Conservation (phyloP, 2,113 vertebrate species). For the Chionis minor region DNA sequence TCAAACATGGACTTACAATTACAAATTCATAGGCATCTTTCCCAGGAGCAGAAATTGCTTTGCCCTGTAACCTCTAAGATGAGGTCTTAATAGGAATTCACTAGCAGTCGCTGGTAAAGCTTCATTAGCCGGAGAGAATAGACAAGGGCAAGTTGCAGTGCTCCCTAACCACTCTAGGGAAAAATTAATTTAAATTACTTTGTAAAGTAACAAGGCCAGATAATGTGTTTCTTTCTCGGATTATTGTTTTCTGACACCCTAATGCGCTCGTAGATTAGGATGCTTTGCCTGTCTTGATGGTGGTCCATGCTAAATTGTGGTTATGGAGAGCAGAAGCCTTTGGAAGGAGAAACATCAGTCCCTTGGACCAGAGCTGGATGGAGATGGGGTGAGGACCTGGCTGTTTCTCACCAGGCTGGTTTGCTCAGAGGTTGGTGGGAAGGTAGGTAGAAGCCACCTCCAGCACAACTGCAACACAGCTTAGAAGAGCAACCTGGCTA, state of each 20-base stretch:
- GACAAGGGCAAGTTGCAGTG: constrained; percentile 64
- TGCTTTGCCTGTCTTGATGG: constrained; percentile 33
- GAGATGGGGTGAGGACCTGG: not conserved
- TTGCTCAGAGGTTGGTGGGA: not conserved
- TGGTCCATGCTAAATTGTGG: constrained; percentile 45
- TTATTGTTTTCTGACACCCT: constrained; percentile 73
- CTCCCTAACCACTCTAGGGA: constrained; percentile 78
- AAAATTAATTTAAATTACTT: constrained; percentile 78
- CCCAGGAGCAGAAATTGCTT: constrained; percentile 74
- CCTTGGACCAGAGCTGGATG: not conserved
- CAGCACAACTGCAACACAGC: not conserved
- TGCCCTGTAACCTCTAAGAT: constrained; percentile 75
- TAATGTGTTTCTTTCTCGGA: constrained; percentile 67
- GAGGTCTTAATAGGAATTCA: constrained; percentile 74
- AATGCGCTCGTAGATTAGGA: constrained; percentile 72
- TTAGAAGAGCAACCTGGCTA: not conserved
- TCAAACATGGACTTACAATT: constrained; percentile 70
- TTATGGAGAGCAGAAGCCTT: not conserved
- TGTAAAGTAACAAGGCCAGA: constrained; percentile 69
- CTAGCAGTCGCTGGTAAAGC: constrained; percentile 64
- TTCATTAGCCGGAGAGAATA: constrained; percentile 75
- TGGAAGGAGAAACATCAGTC: not conserved
- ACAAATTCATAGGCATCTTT: constrained; percentile 75
- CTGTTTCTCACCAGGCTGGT: not conserved
- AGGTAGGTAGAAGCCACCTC: not conserved